These are phyloP conservation scores for Octomys mimax DNA, from an alignment of 2,797 vertebrate genomes.

Conservation along the genomic window DNA sequence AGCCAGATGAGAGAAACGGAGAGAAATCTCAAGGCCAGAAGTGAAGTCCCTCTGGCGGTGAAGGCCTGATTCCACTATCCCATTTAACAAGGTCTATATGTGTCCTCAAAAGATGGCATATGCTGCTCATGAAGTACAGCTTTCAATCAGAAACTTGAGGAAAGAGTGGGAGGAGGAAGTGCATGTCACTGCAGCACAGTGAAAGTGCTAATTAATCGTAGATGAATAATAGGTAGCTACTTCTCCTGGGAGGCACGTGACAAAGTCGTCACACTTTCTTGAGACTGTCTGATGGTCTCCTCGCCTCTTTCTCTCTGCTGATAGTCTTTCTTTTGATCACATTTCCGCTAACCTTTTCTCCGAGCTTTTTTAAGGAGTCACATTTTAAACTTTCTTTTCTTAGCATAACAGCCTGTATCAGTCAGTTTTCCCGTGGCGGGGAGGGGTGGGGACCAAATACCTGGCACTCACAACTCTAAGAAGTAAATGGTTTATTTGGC, in stretches of 20 bases:
- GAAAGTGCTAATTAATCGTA: neutral
- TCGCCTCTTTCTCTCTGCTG: neutral
- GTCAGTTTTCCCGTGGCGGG: too few species aligned
- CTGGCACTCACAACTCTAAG: neutral
- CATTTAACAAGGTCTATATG: neutral
- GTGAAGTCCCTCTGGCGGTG: neutral
- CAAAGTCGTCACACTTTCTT: neutral
- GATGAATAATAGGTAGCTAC: neutral
- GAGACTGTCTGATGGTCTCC: neutral
- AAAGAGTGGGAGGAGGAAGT: neutral
- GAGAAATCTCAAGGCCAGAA: neutral
- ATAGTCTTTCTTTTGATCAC: neutral
- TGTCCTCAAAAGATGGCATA: neutral
- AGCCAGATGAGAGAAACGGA: neutral
- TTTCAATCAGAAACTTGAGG: neutral
- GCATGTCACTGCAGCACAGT: neutral
- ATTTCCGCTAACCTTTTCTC: neutral
- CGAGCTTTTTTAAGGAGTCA: neutral
- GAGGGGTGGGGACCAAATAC: neutral
- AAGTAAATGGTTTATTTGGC: neutral
- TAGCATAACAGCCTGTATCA: neutral
- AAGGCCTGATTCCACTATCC: neutral
- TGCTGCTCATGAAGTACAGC: neutral
- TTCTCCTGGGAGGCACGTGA: neutral
- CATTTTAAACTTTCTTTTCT: neutral